phyloP scores from a whole-genome alignment of 2,113 vertebrate species.

The Zootoca vivipara region DNA sequence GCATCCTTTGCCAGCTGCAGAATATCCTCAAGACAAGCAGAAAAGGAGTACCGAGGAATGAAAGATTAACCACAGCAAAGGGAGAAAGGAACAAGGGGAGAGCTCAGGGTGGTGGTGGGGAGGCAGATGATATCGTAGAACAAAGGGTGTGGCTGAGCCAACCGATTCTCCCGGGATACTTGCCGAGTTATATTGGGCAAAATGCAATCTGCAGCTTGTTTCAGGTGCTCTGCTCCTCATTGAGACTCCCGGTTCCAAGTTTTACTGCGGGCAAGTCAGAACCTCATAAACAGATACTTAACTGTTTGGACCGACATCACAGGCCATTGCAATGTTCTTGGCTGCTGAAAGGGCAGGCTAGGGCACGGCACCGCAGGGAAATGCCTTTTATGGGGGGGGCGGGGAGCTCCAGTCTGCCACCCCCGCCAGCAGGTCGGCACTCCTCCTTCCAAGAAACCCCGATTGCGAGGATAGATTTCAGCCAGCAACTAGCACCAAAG shows the following conservation, averaged over 20 bases:
- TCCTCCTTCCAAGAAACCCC: neutral
- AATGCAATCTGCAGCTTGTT: neutral
- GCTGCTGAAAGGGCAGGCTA: neutral
- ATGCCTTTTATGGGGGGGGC: neutral
- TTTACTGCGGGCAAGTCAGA: constrained; percentile 4
- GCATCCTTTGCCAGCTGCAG: neutral
- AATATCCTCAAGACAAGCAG: neutral
- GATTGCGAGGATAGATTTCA: neutral
- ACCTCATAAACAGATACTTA: neutral
- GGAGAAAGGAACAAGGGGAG: neutral
- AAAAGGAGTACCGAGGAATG: neutral
- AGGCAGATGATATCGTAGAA: neutral
- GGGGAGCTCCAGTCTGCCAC: neutral
- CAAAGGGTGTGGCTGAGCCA: neutral
- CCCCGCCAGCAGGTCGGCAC: neutral
- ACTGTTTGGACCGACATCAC: constrained; percentile 10
- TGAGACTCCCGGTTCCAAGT: neutral
- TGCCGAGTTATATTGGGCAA: neutral
- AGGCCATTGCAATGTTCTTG: neutral
- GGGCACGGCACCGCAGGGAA: neutral
- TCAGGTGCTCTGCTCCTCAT: neutral
- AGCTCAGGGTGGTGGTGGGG: neutral
- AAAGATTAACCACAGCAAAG: neutral
- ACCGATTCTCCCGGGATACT: neutral
- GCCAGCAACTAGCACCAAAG: neutral